These are phyloP conservation scores for Cyprinodon diabolis DNA, from an alignment of 2,797 vertebrate species.

Conservation along the genomic window DNA sequence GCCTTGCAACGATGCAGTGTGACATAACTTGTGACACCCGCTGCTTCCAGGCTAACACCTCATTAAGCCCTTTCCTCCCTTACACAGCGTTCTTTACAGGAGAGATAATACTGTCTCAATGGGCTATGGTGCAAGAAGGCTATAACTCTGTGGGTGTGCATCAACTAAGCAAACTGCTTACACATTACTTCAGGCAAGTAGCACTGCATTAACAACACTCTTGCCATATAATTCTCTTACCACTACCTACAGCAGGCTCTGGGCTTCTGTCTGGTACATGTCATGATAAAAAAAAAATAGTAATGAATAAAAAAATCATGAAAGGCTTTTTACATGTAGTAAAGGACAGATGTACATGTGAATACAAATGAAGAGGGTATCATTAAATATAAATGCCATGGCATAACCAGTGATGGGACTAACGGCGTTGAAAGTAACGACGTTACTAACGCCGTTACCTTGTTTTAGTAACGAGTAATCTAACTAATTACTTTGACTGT, in stretches of 20 bases:
- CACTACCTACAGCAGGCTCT: too few relatives aligned
- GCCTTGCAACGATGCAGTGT: slow-evolving; percentile 16
- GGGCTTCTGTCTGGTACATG: not conserved
- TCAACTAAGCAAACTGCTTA: not conserved
- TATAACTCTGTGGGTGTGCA: not conserved
- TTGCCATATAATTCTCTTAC: not conserved
- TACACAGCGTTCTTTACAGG: not conserved
- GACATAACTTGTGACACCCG: slow-evolving; percentile 34
- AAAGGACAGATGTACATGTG: not conserved
- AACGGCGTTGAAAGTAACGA: too few relatives aligned
- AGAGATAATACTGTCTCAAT: slow-evolving; percentile 1
- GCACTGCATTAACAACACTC: not conserved
- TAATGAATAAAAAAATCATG: not conserved
- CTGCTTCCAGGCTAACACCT: slow-evolving; percentile 30
- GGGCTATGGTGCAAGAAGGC: not conserved
- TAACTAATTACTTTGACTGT: too few relatives aligned
- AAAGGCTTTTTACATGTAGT: not conserved
- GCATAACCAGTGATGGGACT: too few relatives aligned
- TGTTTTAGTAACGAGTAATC: too few relatives aligned
- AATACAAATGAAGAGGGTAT: slow-evolving; percentile 1
- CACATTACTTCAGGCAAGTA: not conserved
- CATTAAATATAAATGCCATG: slow-evolving; percentile 19
- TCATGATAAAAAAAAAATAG: not conserved
- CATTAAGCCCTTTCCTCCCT: slow-evolving; percentile 26
- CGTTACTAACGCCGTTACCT: too few relatives aligned